Evolutionary conservation across 2,113 vertebrate species (phyloP), one percentile per base, ranked within the genome.

Genomic region (Tachysurus fulvidraco): DNA sequence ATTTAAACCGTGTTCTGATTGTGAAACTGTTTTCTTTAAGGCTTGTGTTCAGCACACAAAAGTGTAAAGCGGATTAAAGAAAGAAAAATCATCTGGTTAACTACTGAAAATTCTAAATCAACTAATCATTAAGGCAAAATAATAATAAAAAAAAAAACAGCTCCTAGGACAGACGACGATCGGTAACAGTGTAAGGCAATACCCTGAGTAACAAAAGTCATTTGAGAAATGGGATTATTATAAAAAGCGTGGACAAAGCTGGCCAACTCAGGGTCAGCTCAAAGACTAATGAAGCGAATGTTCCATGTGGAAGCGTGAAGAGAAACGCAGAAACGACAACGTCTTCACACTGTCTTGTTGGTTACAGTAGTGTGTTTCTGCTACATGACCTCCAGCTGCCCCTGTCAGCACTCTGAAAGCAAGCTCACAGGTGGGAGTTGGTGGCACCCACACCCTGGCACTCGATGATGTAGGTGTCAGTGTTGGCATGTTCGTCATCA

Each of bases 371-470:
- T 91, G 87, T 90, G 81, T 88, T 64, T 86, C 52, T 85, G 88
- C 86, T 88, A 92, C 87, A 36, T 84, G 74, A 88, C 83, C 84
- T 89, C 83, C 57, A 74, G 83, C 54, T 17, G 71, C 41, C 44
- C 55, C 67, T 46, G 16, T 59, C 59, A 5, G 36, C 44, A 14
- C 41, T 10, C 67, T 1, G 28, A 80, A 80, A 11, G 28, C 2
- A 1, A 41, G 44, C 54, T 93, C 96, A 94, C 54, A 97, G 84
- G 67, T 94, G 90, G 82, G 95, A 84, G 88, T 98, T 98, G 87
- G 90, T 91, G 88, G 93, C 89, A 36, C 97, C 98, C 36, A 96
- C 94, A 88, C 98, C 98, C 90, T 97, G 95, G 93, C 98, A 99
- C 89, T 99, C 97, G 82, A 99, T 97, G 90, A 99, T 93, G 84